These are phyloP conservation scores for Podarcis raffonei DNA, from an alignment of 2,113 vertebrate genomes.

Conservation along the genomic window DNA sequence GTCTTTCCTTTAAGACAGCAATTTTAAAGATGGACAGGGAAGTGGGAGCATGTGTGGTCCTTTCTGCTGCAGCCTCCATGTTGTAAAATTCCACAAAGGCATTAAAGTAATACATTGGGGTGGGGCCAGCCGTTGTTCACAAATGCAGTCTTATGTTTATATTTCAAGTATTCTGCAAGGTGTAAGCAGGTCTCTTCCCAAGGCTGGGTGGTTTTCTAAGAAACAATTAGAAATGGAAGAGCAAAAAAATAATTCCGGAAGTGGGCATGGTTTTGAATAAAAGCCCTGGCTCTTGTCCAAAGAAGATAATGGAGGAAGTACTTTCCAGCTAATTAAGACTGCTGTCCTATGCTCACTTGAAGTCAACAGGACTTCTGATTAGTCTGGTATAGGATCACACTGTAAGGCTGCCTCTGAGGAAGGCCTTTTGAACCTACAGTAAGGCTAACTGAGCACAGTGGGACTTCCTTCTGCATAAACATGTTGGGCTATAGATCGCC, in stretches of 20 bases:
- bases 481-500: background rate
- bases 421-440: too few species aligned
- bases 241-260: background rate
- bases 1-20: slow-evolving; percentile 52
- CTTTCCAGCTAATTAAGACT: too few species aligned
- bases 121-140: too few species aligned
- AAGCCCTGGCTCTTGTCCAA: background rate
- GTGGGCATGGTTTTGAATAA: background rate
- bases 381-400: background rate
- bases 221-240: background rate
- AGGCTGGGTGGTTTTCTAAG: too few species aligned
- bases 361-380: too few species aligned
- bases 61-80: too few species aligned
- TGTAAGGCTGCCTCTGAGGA: background rate
- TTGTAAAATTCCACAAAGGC: background rate
- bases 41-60: background rate
- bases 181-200: background rate
- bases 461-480: background rate
- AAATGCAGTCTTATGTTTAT: background rate
- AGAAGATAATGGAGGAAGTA: background rate
- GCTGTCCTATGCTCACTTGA: background rate
- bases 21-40: background rate
- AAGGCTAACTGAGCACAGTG: background rate
- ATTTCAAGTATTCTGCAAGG: background rate
- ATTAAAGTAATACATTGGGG: background rate